These are phyloP conservation scores for Lissocephala sabroskyi DNA, from an alignment of 2,888 invertebrate genomes.

Conservation along the genomic window DNA sequence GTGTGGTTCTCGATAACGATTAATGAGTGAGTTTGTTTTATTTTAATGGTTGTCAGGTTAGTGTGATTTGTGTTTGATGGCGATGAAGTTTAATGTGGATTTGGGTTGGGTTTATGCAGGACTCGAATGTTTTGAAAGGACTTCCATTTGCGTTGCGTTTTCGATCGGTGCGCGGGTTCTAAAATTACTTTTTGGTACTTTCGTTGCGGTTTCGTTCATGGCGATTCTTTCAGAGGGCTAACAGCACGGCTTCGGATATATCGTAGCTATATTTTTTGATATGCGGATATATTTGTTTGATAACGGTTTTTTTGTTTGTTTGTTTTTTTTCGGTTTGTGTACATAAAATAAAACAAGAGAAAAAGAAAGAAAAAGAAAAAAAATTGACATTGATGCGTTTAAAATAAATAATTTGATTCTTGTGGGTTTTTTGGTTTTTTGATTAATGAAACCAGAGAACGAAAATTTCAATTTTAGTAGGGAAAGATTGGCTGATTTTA, in stretches of 20 bases:
- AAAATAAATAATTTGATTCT: conserved; percentile 25
- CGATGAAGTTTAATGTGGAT: too few species aligned
- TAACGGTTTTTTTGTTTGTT: conserved; percentile 18
- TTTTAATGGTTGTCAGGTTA: conserved; percentile 2
- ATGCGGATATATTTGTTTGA: conserved; percentile 17
- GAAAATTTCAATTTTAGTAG: too few species aligned
- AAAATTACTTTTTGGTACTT: conserved; percentile 41
- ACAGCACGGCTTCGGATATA: conserved; percentile 71
- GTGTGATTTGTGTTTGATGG: conserved; percentile 7
- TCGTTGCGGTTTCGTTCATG: conserved; percentile 38
- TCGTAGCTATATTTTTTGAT: conserved; percentile 65
- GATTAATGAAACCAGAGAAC: too few species aligned
- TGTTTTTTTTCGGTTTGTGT: conserved; percentile 45
- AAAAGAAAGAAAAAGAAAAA: conserved; percentile 48
- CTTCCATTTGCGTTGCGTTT: conserved; percentile 57
- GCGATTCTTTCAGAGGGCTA: conserved; percentile 64
- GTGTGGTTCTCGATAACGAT: too few species aligned
- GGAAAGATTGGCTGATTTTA: too few species aligned
- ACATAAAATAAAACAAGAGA: conserved; percentile 60
- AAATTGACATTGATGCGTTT: conserved; percentile 53
- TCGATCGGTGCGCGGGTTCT: conserved; percentile 8
- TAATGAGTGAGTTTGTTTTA: too few species aligned
- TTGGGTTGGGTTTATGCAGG: too few species aligned
- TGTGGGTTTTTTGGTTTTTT: conserved; percentile 19
- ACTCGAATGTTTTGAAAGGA: conserved; percentile 34